Evolutionary conservation across 2,113 vertebrate genomes (phyloP).

Genomic region (Craseonycteris thonglongyai): DNA sequence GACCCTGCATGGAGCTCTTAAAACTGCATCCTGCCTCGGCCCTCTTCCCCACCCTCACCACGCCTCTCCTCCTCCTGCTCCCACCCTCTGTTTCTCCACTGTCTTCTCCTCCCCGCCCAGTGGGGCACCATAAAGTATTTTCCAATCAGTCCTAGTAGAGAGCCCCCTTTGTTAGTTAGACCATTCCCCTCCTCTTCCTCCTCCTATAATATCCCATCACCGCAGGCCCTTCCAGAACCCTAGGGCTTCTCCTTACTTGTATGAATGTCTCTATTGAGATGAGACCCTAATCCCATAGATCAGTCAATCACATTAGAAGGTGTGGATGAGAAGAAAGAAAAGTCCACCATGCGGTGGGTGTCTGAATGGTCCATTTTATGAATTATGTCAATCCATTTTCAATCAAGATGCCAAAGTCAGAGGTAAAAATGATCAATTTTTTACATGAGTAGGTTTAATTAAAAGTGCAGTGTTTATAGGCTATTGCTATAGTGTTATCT

Average conservation of each 20-base stretch:
- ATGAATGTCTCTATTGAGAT: not conserved
- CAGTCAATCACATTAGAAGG: not conserved
- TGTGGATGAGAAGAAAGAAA: not conserved
- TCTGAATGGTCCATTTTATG: not conserved
- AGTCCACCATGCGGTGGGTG: accelerated
- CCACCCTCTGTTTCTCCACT: not conserved
- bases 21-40: not conserved
- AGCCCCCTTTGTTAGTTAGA: not conserved
- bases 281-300: not conserved
- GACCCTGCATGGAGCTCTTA: not conserved
- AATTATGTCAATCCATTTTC: not conserved
- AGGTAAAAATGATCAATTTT: not conserved
- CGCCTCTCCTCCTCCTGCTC: not conserved
- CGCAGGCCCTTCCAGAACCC: not conserved
- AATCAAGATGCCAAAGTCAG: not conserved
- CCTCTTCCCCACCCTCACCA: too few relatives aligned
- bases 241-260: not conserved
- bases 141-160: not conserved
- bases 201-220: not conserved
- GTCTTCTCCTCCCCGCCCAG: accelerated
- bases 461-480: not conserved
- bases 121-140: not conserved
- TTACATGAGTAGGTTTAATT: not conserved
- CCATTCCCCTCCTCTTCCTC: not conserved
- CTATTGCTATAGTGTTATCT: not conserved